These are phyloP conservation scores for Drosophila bocki DNA, from an alignment of 1,140 invertebrate genomes.

Conservation along the genomic window DNA sequence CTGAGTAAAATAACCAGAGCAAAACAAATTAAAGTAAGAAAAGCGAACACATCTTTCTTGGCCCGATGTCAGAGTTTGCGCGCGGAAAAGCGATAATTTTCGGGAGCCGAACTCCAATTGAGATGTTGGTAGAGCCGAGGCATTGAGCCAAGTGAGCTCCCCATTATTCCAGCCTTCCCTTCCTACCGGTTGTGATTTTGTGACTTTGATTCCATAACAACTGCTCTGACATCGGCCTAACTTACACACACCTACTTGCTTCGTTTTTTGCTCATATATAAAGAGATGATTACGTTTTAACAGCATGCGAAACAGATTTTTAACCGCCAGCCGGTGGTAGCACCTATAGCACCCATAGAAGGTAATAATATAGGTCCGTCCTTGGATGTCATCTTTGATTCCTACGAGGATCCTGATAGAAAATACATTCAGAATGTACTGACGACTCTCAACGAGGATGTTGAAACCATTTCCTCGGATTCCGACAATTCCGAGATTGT, in stretches of 20 bases:
- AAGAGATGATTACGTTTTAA: neutral
- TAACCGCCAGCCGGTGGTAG: neutral
- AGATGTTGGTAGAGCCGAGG: too few relatives aligned
- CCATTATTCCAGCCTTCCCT: neutral
- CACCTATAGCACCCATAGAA: neutral
- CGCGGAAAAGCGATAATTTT: neutral
- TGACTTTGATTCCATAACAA: conserved; percentile 6
- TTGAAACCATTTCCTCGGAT: neutral
- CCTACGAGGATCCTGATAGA: neutral
- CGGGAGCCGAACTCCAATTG: too few relatives aligned
- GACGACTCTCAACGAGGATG: neutral
- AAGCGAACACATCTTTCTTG: neutral
- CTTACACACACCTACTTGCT: neutral
- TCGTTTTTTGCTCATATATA: neutral
- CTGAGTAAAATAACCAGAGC: too few relatives aligned
- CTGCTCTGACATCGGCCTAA: conserved; percentile 8
- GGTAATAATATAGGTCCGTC: neutral
- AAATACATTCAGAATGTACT: neutral
- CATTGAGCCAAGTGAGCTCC: neutral
- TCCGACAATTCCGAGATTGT: neutral
- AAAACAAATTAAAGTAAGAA: conserved; percentile 2
- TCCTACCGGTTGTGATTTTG: neutral
- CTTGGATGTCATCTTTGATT: neutral
- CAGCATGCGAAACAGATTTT: neutral
- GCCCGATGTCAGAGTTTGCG: conserved; percentile 4